Conservation (phyloP, 2,797 vertebrate genomes). For the Falco novaeseelandiae region DNA sequence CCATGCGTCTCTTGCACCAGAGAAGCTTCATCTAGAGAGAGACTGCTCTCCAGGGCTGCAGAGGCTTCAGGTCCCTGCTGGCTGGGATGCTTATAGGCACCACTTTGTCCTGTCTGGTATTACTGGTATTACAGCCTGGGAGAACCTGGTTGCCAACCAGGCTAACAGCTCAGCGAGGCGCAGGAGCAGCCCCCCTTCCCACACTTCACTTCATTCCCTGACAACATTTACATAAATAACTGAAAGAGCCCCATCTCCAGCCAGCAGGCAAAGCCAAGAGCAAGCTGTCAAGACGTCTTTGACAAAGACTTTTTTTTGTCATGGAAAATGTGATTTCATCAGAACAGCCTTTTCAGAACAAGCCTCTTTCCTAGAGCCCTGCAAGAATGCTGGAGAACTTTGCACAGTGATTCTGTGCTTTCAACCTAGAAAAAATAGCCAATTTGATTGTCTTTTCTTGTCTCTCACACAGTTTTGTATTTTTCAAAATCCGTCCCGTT, state of each 20-base stretch:
- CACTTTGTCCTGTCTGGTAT: not conserved
- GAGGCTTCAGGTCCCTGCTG: not conserved
- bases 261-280: not conserved
- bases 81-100: not conserved
- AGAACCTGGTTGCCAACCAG: not conserved
- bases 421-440: not conserved
- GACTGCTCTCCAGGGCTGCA: fast-evolving
- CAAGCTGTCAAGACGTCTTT: not conserved
- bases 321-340: not conserved
- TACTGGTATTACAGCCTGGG: not conserved
- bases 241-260: not conserved
- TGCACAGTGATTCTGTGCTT: not conserved
- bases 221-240: not conserved
- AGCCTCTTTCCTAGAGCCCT: not conserved
- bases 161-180: not conserved
- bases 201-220: not conserved
- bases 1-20: not conserved
- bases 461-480: not conserved
- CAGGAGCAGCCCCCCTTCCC: not conserved
- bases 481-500: not conserved
- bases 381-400: not conserved
- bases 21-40: not conserved
- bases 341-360: not conserved
- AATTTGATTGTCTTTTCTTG: not conserved
- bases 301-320: not conserved